These are phyloP conservation scores for Furcifer pardalis DNA, from an alignment of 2,797 vertebrate species.

Conservation along the genomic window DNA sequence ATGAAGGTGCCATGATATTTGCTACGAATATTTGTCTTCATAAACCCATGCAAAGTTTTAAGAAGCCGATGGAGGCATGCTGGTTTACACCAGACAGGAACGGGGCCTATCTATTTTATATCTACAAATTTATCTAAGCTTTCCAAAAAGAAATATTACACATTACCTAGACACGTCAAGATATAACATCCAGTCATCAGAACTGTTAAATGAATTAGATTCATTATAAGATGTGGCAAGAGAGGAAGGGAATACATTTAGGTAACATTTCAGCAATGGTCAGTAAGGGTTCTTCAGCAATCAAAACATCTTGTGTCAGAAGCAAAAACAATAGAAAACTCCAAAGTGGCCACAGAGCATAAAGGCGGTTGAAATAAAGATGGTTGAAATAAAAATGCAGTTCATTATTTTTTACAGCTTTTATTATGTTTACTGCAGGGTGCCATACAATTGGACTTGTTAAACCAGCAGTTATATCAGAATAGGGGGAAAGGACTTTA, in stretches of 20 bases:
- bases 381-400: slow-evolving; percentile 59
- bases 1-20: background rate
- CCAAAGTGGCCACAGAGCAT: slow-evolving; percentile 57
- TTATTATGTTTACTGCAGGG: slow-evolving; percentile 70
- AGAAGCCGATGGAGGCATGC: slow-evolving; percentile 43
- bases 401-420: slow-evolving; percentile 75
- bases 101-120: slow-evolving; percentile 39
- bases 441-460: slow-evolving; percentile 69
- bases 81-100: slow-evolving; percentile 38
- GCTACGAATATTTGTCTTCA: background rate
- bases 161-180: slow-evolving; percentile 51
- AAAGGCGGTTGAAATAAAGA: slow-evolving; percentile 53
- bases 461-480: slow-evolving; percentile 71
- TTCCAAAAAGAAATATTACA: slow-evolving; percentile 50
- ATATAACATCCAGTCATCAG: slow-evolving; percentile 54
- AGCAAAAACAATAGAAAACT: slow-evolving; percentile 33
- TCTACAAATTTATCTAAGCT: slow-evolving; percentile 47
- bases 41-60: background rate
- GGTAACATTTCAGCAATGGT: slow-evolving; percentile 38
- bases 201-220: slow-evolving; percentile 57
- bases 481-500: slow-evolving; percentile 61
- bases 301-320: slow-evolving; percentile 12
- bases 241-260: slow-evolving; percentile 45
- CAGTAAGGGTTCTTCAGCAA: slow-evolving; percentile 40
- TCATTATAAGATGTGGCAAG: slow-evolving; percentile 43